A percentile compares a stretch with the other conserved stretches of the same genome.
Evolutionary conservation across 1,140 invertebrate species (phyloP).

Genomic region (Heterodera carotae): DNA sequence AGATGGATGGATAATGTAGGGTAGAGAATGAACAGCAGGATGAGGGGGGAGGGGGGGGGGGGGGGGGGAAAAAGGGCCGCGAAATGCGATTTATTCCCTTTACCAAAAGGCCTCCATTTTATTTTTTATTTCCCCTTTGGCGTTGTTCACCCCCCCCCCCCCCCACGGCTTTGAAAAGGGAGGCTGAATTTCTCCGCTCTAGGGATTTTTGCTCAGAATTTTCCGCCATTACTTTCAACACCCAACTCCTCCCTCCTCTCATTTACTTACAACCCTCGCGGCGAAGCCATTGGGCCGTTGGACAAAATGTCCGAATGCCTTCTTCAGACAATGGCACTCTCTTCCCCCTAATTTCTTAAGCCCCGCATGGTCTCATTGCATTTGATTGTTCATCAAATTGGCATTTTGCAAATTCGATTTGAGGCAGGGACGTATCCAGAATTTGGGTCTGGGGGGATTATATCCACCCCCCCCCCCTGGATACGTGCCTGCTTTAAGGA

Average conservation of each 20-base stretch:
- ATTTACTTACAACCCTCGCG: neutral
- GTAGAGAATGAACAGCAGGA: neutral
- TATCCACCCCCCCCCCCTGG: too few species aligned
- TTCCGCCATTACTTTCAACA: neutral
- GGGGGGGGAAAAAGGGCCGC: neutral
- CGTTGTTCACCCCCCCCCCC: neutral
- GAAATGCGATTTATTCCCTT: slow-evolving; percentile 8
- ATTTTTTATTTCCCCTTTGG: slow-evolving; percentile 11
- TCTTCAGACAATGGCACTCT: neutral
- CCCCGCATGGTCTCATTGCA: too few species aligned
- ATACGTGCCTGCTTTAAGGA: too few species aligned
- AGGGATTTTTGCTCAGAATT: slow-evolving; percentile 12
- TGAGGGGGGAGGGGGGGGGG: neutral
- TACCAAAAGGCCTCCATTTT: neutral
- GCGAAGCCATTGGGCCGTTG: neutral
- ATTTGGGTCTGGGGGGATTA: too few species aligned
- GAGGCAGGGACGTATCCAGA: too few species aligned
- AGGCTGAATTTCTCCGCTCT: neutral
- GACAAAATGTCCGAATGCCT: neutral
- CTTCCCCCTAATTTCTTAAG: neutral
- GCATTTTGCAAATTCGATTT: too few species aligned
- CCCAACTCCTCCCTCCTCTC: too few species aligned
- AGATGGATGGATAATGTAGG: slow-evolving; percentile 2
- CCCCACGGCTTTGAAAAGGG: too few species aligned
- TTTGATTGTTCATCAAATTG: too few species aligned